Evolutionary conservation across 2,888 invertebrate species (phyloP), one percentile per base, ranked within the genome.

Genomic region (Sinelater perroti): DNA sequence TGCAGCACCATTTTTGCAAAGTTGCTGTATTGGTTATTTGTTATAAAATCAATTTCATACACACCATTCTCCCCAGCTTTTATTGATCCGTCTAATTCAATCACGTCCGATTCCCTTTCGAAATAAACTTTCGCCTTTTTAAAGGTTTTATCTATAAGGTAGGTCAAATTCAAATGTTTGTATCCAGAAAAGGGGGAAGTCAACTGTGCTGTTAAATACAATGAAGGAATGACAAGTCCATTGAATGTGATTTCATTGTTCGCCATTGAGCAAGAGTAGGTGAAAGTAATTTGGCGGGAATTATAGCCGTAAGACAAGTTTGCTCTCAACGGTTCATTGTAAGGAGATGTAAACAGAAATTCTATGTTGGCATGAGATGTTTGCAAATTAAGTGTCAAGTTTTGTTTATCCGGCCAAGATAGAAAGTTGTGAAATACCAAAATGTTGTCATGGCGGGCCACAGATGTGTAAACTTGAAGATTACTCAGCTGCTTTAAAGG

Each of bases 181-280:
- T 50, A 56, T 13, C 56, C 49, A 3, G 8, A 7, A 38, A 56
- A 42, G 7, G 56, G 50, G 1, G 42, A 42, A 11, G 18, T 56
- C 14, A 56, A 50, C 10, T 13, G 13, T 4, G 35, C 10, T 1
- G 42, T 18, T 31, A 51, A 16, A 30, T 44, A 28, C 8, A 21
- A 21, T 11, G 44, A 44, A 7, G 50, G 44, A 7, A 40, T 18
- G 14, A 44, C 10, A 14, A 11, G 24, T n/a, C 31, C 33, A 5
- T 11, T 31, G 1, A 44, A 16, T 1, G 36, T 40, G 11, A 51
- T 14, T 26, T 50, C 35, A 16, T 56, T 24, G 4, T 7, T 28
- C n/a, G 44, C 44, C 7, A 47, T 14, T 1, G 55, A 49, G 14
- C 17, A 28, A 2, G 8, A 3, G 7, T 18, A 28, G 3, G 2